phyloP scores from a whole-genome alignment of 2,888 invertebrate species.

The Keiferia lycopersicella region DNA sequence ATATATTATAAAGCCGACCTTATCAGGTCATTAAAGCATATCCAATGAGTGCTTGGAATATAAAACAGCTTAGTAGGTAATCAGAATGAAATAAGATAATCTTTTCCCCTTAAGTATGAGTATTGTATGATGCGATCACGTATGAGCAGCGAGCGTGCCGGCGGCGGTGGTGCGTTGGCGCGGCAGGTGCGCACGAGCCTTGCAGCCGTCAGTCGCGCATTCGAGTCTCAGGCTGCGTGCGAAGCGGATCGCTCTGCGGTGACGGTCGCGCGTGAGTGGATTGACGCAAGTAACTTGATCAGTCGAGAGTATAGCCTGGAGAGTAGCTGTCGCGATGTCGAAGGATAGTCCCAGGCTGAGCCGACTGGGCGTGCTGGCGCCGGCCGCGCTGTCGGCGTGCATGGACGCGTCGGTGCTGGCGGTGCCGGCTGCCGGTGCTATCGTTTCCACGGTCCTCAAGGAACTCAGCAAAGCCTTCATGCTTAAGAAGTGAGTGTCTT shows the following conservation, averaged over 20 bases:
- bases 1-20: not conserved
- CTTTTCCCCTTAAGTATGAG: slow-evolving; percentile 13
- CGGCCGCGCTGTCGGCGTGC: slow-evolving; percentile 71
- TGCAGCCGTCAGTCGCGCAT: slow-evolving; percentile 46
- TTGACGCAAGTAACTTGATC: slow-evolving; percentile 23
- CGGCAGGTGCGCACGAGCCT: slow-evolving; percentile 11
- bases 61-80: not conserved
- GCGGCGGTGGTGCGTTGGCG: slow-evolving; percentile 31
- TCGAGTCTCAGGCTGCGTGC: slow-evolving; percentile 61
- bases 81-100: slow-evolving; percentile 5
- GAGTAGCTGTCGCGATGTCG: slow-evolving; percentile 54
- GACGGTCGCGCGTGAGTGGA: slow-evolving; percentile 62
- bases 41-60: not conserved
- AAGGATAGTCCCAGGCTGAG: slow-evolving; percentile 60
- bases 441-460: slow-evolving; percentile 72
- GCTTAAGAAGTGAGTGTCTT: slow-evolving; percentile 73
- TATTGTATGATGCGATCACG: not conserved
- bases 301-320: slow-evolving; percentile 35
- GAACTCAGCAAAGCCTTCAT: slow-evolving; percentile 77
- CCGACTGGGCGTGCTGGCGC: slow-evolving; percentile 71
- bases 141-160: not conserved
- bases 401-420: slow-evolving; percentile 75
- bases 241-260: slow-evolving; percentile 75
- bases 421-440: slow-evolving; percentile 73
- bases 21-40: not conserved